Evolutionary conservation across 2,888 invertebrate species (phyloP).

Genomic region (Gryllus longicercus): DNA sequence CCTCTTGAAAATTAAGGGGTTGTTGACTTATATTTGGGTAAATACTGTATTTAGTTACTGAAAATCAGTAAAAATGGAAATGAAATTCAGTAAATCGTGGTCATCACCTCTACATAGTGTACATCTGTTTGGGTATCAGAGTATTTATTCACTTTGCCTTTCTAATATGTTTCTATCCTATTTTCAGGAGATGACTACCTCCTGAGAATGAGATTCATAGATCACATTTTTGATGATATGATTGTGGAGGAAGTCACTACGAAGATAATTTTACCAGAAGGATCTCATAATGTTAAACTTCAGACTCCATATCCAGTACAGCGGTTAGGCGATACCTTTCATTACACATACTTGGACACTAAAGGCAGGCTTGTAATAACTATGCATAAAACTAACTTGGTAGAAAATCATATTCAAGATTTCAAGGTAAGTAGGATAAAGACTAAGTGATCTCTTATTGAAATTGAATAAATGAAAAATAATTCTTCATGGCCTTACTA

Average conservation of each 20-base stretch:
- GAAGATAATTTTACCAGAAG: slow-evolving; percentile 91
- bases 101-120: too few relatives aligned
- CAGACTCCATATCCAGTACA: slow-evolving; percentile 77
- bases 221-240: slow-evolving; percentile 97
- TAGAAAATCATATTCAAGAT: slow-evolving; percentile 94
- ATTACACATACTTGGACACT: slow-evolving; percentile 93
- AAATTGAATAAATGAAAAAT: not conserved
- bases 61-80: not conserved
- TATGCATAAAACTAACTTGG: slow-evolving; percentile 78
- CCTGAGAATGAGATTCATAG: slow-evolving; percentile 89
- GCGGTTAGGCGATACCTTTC: slow-evolving; percentile 68
- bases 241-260: slow-evolving; percentile 84
- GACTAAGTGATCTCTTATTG: not conserved
- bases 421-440: slow-evolving; percentile 59
- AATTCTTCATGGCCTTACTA: not conserved
- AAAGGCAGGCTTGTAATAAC: slow-evolving; percentile 86
- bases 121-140: not conserved
- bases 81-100: not conserved
- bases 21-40: too few relatives aligned
- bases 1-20: too few relatives aligned
- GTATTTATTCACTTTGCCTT: not conserved
- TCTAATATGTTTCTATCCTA: not conserved
- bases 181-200: slow-evolving; percentile 69
- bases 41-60: not conserved
- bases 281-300: slow-evolving; percentile 75